Conservation (phyloP, 2,888 invertebrate genomes). For the Drosophila cognata region DNA sequence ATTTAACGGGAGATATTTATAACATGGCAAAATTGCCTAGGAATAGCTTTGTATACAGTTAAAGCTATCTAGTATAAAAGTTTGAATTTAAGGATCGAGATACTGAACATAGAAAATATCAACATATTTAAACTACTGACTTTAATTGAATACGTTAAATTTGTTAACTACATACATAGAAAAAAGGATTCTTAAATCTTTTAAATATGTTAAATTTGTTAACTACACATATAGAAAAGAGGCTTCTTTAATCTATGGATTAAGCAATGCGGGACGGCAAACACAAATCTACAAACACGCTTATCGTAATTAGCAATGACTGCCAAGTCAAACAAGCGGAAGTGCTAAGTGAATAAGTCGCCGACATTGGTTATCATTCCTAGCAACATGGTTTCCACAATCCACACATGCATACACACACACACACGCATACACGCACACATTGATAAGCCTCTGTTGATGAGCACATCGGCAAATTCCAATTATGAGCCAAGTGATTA, state of each 20-base stretch:
- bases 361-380: constrained; percentile 28
- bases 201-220: too few relatives aligned
- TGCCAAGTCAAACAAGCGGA: constrained; percentile 27
- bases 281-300: constrained; percentile 6
- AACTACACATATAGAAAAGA: not conserved
- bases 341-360: constrained; percentile 36
- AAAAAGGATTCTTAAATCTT: too few relatives aligned
- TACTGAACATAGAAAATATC: not conserved
- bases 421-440: not conserved
- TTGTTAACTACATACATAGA: too few relatives aligned
- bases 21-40: not conserved
- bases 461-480: constrained; percentile 26
- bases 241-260: constrained; percentile 3
- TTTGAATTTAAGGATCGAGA: not conserved
- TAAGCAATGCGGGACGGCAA: not conserved
- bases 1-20: not conserved
- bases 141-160: too few relatives aligned
- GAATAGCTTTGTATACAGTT: not conserved
- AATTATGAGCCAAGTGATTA: constrained; percentile 46
- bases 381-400: constrained; percentile 23
- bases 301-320: constrained; percentile 10
- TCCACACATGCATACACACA: not conserved
- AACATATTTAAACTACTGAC: not conserved
- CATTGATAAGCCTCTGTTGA: constrained; percentile 37
- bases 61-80: not conserved